Percentiles rank a stretch among this genome's conserved stretches.
Conservation (phyloP, 2,113 vertebrate species). For the Australoheros scitulus region DNA sequence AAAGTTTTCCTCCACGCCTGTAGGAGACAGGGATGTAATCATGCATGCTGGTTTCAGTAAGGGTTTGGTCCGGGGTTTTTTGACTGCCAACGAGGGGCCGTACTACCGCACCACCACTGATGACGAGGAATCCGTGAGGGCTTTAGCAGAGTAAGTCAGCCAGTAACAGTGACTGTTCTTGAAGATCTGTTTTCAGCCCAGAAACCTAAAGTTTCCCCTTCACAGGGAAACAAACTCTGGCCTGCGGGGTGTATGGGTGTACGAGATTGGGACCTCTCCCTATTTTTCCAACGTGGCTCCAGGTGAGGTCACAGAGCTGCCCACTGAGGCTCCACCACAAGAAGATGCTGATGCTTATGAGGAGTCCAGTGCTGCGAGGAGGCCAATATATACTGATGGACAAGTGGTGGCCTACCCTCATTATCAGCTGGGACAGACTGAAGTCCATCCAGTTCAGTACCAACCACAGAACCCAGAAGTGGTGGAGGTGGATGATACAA, state of each 20-base stretch:
- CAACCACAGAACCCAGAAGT: constrained; percentile 79
- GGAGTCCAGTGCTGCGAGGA: neutral
- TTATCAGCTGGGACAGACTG: constrained; percentile 49
- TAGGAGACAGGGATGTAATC: constrained; percentile 59
- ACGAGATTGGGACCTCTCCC: constrained; percentile 86
- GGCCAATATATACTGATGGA: constrained; percentile 9
- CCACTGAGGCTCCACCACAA: constrained; percentile 34
- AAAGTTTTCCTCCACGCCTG: constrained; percentile 83
- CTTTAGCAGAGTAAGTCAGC: constrained; percentile 84
- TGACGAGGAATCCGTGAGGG: constrained; percentile 81
- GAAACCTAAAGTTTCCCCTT: neutral
- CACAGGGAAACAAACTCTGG: constrained; percentile 90
- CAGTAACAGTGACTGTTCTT: neutral
- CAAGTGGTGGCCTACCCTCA: constrained; percentile 44
- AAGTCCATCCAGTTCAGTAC: constrained; percentile 75
- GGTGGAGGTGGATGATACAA: constrained; percentile 81
- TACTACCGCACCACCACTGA: constrained; percentile 84
- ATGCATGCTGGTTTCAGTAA: constrained; percentile 88
- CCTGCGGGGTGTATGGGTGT: constrained; percentile 88
- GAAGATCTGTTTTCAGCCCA: neutral
- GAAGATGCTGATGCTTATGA: neutral
- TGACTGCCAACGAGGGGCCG: constrained; percentile 80
- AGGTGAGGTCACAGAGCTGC: constrained; percentile 75
- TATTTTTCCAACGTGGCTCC: constrained; percentile 78
- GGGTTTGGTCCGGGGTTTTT: constrained; percentile 76